These are phyloP conservation scores for Panthera uncia DNA, from an alignment of 2,113 vertebrate species.

Conservation along the genomic window DNA sequence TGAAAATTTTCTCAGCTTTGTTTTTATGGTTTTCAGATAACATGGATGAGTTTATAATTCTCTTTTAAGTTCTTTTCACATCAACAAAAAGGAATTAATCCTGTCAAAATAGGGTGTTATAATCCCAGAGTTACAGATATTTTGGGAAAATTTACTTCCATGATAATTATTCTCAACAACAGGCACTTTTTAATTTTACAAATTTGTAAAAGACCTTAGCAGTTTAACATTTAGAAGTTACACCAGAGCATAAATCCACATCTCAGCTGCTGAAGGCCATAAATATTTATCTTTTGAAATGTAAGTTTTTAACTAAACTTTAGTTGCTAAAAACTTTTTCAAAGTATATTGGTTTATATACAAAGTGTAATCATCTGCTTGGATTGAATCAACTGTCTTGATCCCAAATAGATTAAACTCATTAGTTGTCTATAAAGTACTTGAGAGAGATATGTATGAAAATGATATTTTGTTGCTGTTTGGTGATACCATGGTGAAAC, in stretches of 20 bases:
- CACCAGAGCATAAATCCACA: slow-evolving; percentile 21
- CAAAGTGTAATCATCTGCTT: neutral
- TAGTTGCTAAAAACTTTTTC: slow-evolving; percentile 40
- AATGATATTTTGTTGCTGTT: slow-evolving; percentile 69
- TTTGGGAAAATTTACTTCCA: slow-evolving; percentile 28
- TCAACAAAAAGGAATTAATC: slow-evolving; percentile 38
- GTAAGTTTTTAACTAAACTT: slow-evolving; percentile 1
- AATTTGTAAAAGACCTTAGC: neutral
- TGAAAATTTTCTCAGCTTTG: slow-evolving; percentile 40
- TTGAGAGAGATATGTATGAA: slow-evolving; percentile 56
- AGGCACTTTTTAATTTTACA: neutral
- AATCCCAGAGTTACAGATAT: slow-evolving; percentile 10
- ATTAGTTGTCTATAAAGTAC: slow-evolving; percentile 65
- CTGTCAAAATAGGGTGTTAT: neutral
- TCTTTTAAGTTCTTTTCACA: slow-evolving; percentile 4
- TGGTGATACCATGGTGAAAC: slow-evolving; percentile 67
- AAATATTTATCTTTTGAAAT: slow-evolving; percentile 54
- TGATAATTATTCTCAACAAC: slow-evolving; percentile 49
- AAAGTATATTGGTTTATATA: neutral
- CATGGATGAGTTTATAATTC: neutral
- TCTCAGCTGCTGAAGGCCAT: neutral
- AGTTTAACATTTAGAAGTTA: slow-evolving; percentile 51
- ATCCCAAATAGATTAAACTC: slow-evolving; percentile 29
- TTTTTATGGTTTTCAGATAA: slow-evolving; percentile 21
- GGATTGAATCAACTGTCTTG: slow-evolving; percentile 5